These are phyloP conservation scores for Stegophylla sp. DNA, from an alignment of 2,888 invertebrate species.

Conservation along the genomic window DNA sequence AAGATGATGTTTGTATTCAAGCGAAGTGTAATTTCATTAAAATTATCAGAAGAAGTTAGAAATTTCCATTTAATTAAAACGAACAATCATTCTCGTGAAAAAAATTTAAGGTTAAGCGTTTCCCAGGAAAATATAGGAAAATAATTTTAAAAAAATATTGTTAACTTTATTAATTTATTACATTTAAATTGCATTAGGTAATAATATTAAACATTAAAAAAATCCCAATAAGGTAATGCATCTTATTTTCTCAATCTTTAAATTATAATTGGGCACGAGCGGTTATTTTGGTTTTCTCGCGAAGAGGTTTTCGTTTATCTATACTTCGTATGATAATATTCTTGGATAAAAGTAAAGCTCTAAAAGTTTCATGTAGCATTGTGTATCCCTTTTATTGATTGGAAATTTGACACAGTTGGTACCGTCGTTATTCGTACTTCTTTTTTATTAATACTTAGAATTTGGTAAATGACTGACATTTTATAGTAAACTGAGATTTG, in stretches of 20 bases:
- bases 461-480: constrained; percentile 4
- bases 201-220: no score
- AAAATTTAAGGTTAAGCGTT: no score
- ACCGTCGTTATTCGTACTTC: not conserved
- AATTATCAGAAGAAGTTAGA: no score
- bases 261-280: not conserved
- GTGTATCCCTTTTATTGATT: not conserved
- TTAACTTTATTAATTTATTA: not conserved
- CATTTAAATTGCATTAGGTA: no score
- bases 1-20: no score
- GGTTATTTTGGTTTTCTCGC: not conserved
- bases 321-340: not conserved
- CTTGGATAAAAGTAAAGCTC: not conserved
- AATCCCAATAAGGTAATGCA: no score
- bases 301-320: not conserved
- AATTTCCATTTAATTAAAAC: no score
- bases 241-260: no score
- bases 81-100: no score
- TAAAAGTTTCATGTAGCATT: constrained; percentile 1
- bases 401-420: constrained; percentile 13
- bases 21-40: no score
- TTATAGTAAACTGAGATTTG: not conserved
- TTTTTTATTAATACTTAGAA: constrained; percentile 10
- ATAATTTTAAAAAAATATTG: not conserved
- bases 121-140: not conserved